Conservation (phyloP, 2,113 vertebrate genomes). For the Cyanoramphus novaezelandiae region DNA sequence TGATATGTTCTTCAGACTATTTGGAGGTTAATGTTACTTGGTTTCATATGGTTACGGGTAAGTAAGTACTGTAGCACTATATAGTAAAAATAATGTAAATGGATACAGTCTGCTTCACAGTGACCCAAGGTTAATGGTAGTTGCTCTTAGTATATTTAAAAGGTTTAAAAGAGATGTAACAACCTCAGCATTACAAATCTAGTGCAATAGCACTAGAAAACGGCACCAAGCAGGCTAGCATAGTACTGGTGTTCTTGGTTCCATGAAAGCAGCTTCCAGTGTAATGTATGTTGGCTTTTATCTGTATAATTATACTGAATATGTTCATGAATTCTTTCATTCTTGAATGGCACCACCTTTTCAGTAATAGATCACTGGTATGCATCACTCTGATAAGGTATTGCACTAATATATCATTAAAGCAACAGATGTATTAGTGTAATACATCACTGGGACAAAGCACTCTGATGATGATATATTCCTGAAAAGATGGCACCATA, state of each 20-base stretch:
- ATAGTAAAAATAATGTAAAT: constrained; percentile 73
- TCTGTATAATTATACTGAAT: constrained; percentile 48
- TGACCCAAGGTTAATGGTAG: constrained; percentile 67
- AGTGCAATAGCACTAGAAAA: background rate
- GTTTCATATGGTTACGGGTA: constrained; percentile 70
- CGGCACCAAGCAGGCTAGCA: background rate
- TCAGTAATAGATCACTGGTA: constrained; percentile 60
- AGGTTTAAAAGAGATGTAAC: constrained; percentile 70
- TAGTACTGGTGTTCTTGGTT: background rate
- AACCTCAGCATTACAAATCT: constrained; percentile 48
- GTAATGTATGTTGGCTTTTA: constrained; percentile 30
- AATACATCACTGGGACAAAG: constrained; percentile 70
- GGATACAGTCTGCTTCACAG: constrained; percentile 61
- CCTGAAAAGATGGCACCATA: constrained; percentile 45
- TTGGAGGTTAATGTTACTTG: constrained; percentile 74
- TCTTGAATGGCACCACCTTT: constrained; percentile 70
- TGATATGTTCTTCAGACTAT: constrained; percentile 58
- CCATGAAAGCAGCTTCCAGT: constrained; percentile 22
- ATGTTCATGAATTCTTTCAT: constrained; percentile 57
- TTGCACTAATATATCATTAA: constrained; percentile 75
- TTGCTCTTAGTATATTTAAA: constrained; percentile 69
- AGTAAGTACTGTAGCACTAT: constrained; percentile 70
- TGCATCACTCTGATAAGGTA: constrained; percentile 69
- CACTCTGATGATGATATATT: constrained; percentile 58
- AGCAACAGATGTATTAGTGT: constrained; percentile 71